A percentile compares a stretch with the other conserved stretches of the same genome.
These are phyloP conservation scores for Cinara cedri DNA, from an alignment of 2,888 invertebrate species.

Conservation along the genomic window DNA sequence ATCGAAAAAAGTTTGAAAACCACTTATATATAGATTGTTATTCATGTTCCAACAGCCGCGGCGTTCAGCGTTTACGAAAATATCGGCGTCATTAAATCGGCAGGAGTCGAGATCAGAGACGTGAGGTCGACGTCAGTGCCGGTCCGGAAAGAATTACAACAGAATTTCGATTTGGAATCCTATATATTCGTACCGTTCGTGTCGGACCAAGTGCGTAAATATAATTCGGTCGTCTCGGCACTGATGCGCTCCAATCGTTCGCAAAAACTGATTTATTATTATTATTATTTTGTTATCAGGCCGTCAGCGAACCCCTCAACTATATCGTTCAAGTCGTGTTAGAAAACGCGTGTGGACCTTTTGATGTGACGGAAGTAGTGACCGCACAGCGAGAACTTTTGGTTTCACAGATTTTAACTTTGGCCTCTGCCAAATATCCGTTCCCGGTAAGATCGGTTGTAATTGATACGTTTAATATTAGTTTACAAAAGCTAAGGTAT, in stretches of 20 bases:
- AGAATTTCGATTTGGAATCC: conserved; percentile 80
- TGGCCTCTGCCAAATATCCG: not conserved
- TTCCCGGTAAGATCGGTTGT: not conserved
- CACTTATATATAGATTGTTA: too few relatives aligned
- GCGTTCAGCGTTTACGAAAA: conserved; percentile 71
- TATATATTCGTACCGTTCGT: conserved; percentile 82
- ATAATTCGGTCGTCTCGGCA: not conserved
- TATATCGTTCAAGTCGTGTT: conserved; percentile 53
- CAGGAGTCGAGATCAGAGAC: conserved; percentile 86
- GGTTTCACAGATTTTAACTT: conserved; percentile 22
- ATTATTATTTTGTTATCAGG: not conserved
- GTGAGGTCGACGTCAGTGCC: conserved; percentile 90
- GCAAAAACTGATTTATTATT: too few relatives aligned
- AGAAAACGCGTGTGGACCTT: conserved; percentile 43
- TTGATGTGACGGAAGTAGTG: conserved; percentile 47
- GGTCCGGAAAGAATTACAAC: conserved; percentile 77
- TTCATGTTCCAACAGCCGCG: conserved; percentile 11
- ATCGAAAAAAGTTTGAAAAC: too few relatives aligned
- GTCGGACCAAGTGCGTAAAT: conserved; percentile 62
- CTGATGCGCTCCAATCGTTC: not conserved
- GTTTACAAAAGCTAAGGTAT: not conserved
- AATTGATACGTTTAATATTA: too few relatives aligned
- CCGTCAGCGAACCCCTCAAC: conserved; percentile 31
- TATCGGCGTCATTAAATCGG: conserved; percentile 76
- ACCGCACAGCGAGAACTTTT: conserved; percentile 31